A percentile compares a stretch with the other conserved stretches of the same genome.
These are phyloP conservation scores for Fregata magnificens DNA, from an alignment of 2,113 vertebrate species.

Conservation along the genomic window DNA sequence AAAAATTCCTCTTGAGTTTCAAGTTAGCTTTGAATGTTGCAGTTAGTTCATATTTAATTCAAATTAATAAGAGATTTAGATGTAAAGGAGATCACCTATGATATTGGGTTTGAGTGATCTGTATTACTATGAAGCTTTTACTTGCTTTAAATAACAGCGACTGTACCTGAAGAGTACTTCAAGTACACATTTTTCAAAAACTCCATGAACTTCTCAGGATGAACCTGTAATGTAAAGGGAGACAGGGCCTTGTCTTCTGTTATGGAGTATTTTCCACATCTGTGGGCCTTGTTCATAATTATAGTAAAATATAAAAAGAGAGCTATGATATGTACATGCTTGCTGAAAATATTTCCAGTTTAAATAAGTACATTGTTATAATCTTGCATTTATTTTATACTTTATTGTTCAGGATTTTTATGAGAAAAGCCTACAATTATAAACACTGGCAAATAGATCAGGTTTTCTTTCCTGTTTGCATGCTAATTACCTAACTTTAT, in stretches of 20 bases:
- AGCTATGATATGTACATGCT: not conserved
- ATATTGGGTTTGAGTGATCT: not conserved
- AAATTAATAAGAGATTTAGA: not conserved
- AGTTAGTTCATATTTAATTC: not conserved
- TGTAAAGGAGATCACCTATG: not conserved
- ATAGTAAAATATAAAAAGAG: not conserved
- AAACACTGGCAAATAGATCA: not conserved
- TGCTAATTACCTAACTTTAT: not conserved
- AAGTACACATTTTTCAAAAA: not conserved
- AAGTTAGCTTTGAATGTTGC: not conserved
- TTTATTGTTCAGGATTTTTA: not conserved
- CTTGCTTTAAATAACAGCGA: not conserved
- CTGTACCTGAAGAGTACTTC: not conserved
- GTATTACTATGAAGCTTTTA: not conserved
- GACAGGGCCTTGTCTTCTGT: rapidly evolving
- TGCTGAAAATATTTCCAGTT: not conserved
- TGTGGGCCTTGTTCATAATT: not conserved
- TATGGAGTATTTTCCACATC: not conserved
- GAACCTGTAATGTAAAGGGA: not conserved
- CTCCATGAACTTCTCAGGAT: not conserved
- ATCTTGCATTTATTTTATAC: not conserved
- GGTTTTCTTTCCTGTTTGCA: not conserved
- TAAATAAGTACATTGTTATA: not conserved
- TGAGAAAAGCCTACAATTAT: not conserved
- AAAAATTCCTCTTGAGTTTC: not conserved